These are phyloP conservation scores for Xestia xanthographa DNA, from an alignment of 2,888 invertebrate genomes.

Conservation along the genomic window DNA sequence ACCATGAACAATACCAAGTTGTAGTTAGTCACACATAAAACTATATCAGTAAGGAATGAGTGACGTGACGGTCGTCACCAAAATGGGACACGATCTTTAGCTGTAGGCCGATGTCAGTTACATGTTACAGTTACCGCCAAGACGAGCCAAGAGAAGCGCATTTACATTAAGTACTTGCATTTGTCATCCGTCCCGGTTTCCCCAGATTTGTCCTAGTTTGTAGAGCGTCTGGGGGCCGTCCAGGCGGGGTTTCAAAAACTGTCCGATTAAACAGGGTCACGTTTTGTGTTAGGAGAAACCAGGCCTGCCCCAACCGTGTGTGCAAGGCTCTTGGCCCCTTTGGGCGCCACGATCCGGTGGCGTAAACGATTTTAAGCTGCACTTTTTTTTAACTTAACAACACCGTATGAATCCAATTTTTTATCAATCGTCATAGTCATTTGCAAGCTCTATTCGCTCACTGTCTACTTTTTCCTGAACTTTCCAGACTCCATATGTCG, in stretches of 20 bases:
- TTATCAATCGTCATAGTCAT: too few species aligned
- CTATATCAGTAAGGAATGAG: background rate
- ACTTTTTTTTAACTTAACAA: too few species aligned
- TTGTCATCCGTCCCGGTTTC: background rate
- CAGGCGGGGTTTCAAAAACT: background rate
- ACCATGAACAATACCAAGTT: background rate
- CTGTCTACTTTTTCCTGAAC: too few species aligned
- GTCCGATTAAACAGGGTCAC: background rate
- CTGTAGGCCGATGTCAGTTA: too few species aligned
- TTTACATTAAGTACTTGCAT: background rate
- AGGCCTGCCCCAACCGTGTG: background rate
- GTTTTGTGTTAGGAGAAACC: background rate
- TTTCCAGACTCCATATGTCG: too few species aligned
- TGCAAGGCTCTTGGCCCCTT: background rate
- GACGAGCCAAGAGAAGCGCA: too few species aligned
- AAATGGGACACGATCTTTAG: constrained; percentile 1
- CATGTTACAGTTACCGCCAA: too few species aligned
- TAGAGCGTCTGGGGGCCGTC: background rate
- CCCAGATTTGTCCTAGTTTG: background rate
- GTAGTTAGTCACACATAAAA: background rate
- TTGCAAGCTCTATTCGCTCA: too few species aligned
- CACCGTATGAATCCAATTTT: too few species aligned
- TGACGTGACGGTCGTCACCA: background rate
- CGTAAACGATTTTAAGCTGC: background rate
- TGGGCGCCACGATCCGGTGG: background rate